Evolutionary conservation across 2,888 invertebrate genomes (phyloP).

Genomic region (Hoplodrina ambigua): DNA sequence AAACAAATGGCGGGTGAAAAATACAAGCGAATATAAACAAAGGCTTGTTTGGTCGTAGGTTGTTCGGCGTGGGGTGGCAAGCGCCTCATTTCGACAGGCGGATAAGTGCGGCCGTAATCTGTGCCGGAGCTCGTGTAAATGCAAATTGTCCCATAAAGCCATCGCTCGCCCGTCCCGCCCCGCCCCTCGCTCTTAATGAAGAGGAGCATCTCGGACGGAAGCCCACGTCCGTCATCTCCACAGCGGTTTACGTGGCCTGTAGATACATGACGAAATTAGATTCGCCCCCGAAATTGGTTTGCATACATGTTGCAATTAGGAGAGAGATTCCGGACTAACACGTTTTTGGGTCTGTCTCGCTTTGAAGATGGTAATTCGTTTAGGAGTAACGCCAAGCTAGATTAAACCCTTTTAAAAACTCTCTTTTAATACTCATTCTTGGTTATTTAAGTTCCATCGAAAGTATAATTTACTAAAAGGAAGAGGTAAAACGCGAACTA

Average conservation of each 20-base stretch:
- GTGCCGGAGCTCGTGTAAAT: constrained; percentile 89
- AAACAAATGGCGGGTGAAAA: constrained; percentile 88
- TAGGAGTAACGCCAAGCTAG: constrained; percentile 11
- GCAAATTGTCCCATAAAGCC: constrained; percentile 90
- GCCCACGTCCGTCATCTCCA: constrained; percentile 85
- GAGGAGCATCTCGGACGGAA: constrained; percentile 84
- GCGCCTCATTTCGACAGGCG: constrained; percentile 86
- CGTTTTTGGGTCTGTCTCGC: constrained; percentile 48
- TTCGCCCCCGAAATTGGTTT: constrained; percentile 80
- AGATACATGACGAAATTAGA: constrained; percentile 83
- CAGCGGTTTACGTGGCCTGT: constrained; percentile 82
- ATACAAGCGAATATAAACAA: constrained; percentile 87
- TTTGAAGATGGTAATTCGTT: constrained; percentile 43
- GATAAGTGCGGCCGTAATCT: constrained; percentile 89
- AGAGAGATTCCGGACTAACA: constrained; percentile 44
- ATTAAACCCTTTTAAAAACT: constrained; percentile 18
- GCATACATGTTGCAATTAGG: constrained; percentile 72
- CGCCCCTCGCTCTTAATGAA: constrained; percentile 84
- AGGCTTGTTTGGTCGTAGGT: constrained; percentile 84
- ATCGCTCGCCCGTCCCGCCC: constrained; percentile 73
- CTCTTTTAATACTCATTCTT: constrained; percentile 14
- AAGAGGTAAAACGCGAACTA: constrained; percentile 25
- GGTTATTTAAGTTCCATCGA: background rate
- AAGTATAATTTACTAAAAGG: background rate
- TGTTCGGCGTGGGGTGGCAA: constrained; percentile 76